Base-by-base conservation (phyloP, 1,140 invertebrate species). In the Tetramorium simillimum region DNA sequence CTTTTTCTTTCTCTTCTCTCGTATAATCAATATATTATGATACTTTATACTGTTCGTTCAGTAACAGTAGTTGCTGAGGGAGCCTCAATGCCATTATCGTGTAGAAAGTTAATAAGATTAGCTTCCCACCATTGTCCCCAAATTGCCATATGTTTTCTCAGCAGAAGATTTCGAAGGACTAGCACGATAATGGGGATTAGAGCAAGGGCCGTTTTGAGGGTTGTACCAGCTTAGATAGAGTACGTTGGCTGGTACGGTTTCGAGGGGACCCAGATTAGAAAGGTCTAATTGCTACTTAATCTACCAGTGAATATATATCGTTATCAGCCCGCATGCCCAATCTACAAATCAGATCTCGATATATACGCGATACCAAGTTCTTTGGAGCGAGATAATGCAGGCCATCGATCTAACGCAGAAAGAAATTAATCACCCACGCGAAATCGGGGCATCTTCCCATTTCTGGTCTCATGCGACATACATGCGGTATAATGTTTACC, bases 151-250 rank as follows among this genome's bases (percentile, higher is more conserved):
- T 88, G 69, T 80, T 75, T 81, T 88, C 21, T 21, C 62, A 67
- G 73, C 9, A 62, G 51, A 87, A 73, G 56, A 70, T 78, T 75
- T 80, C 60, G 10, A 28, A 56, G 67, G 56, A 43, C 62, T 88
- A 88, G 81, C 56, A 46, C 80, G 89, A 90, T 89, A 88, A 81
- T 53, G 21, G 67, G 81, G 86, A 88, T 90, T 81, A 90, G 40
- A 62, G 33, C 33, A 81, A 72, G 76, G 88, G 80, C 85, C 49
- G 56, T 80, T 78, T 49, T 86, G 65, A 84, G 72, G 51, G n/a
- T 77, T 65, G 67, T 87, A 78, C 73, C 33, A 51, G 85, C 85
- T 85, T 75, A 85, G 18, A 14, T 24, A 76, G 49, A 85, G 69
- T 65, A 75, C 58, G 75, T 18, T 58, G 63, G 62, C 49, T 76